These are phyloP conservation scores for Neosilurus mollespiculum DNA, from an alignment of 2,797 vertebrate genomes.

Conservation along the genomic window DNA sequence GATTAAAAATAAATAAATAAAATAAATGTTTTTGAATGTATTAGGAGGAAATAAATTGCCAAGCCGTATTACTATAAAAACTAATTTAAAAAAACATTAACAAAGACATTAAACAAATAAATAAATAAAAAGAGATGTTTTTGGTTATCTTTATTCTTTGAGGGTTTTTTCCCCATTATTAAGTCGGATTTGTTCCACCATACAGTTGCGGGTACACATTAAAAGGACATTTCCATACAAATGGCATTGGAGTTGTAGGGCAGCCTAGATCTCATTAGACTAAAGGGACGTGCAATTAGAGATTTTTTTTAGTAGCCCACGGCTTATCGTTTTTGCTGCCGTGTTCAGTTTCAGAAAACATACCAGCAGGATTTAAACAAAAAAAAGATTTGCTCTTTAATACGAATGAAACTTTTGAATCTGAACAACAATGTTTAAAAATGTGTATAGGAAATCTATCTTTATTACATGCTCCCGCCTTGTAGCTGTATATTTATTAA, in stretches of 20 bases:
- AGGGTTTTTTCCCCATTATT: not conserved
- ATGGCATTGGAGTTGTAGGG: conserved; percentile 24
- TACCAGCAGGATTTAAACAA: conserved; percentile 23
- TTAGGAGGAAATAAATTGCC: not conserved
- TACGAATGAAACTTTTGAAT: not conserved
- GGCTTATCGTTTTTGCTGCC: conserved; percentile 25
- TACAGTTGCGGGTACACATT: conserved; percentile 31
- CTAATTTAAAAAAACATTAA: not conserved
- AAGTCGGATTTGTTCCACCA: not conserved
- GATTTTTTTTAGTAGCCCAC: conserved; percentile 25
- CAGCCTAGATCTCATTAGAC: conserved; percentile 43
- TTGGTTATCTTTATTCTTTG: not conserved
- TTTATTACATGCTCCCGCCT: not conserved
- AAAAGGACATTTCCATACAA: conserved; percentile 40
- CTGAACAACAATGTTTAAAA: not conserved
- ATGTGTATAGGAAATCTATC: not conserved
- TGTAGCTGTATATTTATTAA: not conserved
- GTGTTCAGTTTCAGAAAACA: conserved; percentile 34
- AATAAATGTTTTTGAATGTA: not conserved
- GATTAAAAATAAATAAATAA: not conserved
- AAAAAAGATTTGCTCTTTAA: not conserved
- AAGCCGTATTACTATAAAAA: not conserved
- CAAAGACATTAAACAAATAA: not conserved
- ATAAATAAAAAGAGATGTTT: not conserved
- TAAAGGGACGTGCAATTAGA: conserved; percentile 41